Evolutionary conservation across 2,113 vertebrate genomes (phyloP).

Genomic region (Corythornis cristatus): DNA sequence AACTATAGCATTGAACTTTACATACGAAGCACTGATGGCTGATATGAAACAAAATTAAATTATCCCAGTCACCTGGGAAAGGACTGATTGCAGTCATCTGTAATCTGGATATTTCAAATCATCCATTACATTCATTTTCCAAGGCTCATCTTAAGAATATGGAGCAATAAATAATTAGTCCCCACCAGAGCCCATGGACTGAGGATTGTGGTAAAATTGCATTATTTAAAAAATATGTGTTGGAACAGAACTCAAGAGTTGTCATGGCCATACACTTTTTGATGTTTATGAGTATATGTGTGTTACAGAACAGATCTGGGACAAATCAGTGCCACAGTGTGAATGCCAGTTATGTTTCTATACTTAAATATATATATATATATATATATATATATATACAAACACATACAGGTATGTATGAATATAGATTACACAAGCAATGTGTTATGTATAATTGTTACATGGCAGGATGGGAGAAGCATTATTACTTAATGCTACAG

Average conservation of each 20-base stretch:
- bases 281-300: not conserved
- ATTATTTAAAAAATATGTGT: not conserved
- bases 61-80: not conserved
- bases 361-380: too few species aligned
- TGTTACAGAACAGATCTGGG: not conserved
- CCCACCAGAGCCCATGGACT: not conserved
- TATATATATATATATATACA: not conserved
- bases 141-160: not conserved
- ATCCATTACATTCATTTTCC: not conserved
- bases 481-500: not conserved
- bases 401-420: accelerated
- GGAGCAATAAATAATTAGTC: not conserved
- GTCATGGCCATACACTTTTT: accelerated
- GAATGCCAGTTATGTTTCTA: not conserved
- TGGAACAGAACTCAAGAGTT: not conserved
- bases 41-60: not conserved
- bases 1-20: not conserved
- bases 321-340: not conserved
- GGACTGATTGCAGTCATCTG: not conserved
- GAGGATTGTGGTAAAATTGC: not conserved
- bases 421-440: accelerated
- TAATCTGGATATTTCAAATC: not conserved
- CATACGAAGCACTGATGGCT: not conserved
- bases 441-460: too few species aligned
- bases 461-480: not conserved